Evolutionary conservation across 2,888 invertebrate genomes (phyloP).

Genomic region (Exocentrus adspersus): DNA sequence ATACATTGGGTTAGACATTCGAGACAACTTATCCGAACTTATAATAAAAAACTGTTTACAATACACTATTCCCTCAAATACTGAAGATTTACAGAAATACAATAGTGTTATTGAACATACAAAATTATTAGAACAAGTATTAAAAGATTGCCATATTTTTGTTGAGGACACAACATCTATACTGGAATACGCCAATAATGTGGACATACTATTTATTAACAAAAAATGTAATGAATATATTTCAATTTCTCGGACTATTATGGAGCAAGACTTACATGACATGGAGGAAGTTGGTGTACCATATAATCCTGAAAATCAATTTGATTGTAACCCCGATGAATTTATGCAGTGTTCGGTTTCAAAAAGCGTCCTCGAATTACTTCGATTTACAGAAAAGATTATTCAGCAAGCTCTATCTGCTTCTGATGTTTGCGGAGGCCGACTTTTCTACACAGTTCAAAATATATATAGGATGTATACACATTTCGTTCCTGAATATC

Average conservation of each 20-base stretch:
- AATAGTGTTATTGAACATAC: constrained; percentile 72
- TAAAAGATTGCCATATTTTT: constrained; percentile 70
- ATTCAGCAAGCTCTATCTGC: constrained; percentile 74
- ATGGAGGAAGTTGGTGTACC: constrained; percentile 69
- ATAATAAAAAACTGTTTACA: constrained; percentile 80
- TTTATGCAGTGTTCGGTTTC: constrained; percentile 71
- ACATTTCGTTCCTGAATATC: constrained; percentile 80
- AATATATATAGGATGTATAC: constrained; percentile 82
- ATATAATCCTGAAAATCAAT: constrained; percentile 62
- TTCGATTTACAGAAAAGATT: constrained; percentile 72
- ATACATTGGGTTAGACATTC: constrained; percentile 68
- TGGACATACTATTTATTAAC: constrained; percentile 80
- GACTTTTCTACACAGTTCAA: constrained; percentile 75
- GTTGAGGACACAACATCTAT: constrained; percentile 68
- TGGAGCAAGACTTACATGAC: constrained; percentile 84
- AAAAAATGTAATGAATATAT: constrained; percentile 79
- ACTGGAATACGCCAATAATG: constrained; percentile 75
- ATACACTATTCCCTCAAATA: constrained; percentile 80
- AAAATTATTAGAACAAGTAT: constrained; percentile 71
- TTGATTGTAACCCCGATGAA: constrained; percentile 61
- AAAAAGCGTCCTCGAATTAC: constrained; percentile 71
- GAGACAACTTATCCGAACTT: constrained; percentile 70
- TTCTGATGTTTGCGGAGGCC: constrained; percentile 70
- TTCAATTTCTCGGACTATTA: constrained; percentile 74
- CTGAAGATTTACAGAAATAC: constrained; percentile 75